A percentile compares a stretch with the other conserved stretches of the same genome.
phyloP scores from a whole-genome alignment of 1,140 invertebrate genomes.

The Hyposmocoma kahamanoa region DNA sequence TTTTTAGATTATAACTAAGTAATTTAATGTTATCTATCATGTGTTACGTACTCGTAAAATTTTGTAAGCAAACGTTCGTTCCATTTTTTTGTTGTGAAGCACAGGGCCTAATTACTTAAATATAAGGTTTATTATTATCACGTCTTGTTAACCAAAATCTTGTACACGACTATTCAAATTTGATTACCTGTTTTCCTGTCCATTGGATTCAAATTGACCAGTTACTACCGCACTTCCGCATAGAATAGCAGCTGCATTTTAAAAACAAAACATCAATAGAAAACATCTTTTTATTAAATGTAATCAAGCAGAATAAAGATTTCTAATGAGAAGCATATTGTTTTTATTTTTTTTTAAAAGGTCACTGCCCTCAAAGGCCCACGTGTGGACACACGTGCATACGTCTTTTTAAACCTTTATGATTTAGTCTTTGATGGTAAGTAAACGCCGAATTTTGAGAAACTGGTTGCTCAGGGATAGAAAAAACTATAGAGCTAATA shows the following conservation, averaged over 20 bases:
- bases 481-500: slow-evolving; percentile 24
- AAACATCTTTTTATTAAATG: neutral
- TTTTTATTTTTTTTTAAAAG: neutral
- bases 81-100: too few species aligned
- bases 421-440: slow-evolving; percentile 33
- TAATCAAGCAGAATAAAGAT: neutral
- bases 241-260: neutral
- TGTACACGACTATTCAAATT: too few species aligned
- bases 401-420: slow-evolving; percentile 43
- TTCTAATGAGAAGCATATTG: too few species aligned
- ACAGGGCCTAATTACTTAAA: too few species aligned
- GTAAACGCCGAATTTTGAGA: slow-evolving; percentile 49
- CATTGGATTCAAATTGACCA: neutral
- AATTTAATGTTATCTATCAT: too few species aligned
- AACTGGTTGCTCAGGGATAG: slow-evolving; percentile 34
- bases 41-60: too few species aligned
- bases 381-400: slow-evolving; percentile 41
- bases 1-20: too few species aligned
- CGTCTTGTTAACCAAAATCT: too few species aligned
- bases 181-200: neutral
- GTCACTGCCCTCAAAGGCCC: neutral
- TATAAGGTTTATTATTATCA: too few species aligned
- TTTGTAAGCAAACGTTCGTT: too few species aligned
- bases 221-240: neutral
- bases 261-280: neutral